Evolutionary conservation across 1,140 invertebrate species (phyloP), one percentile per base, ranked within the genome.

Genomic region (Hyphantria cunea): DNA sequence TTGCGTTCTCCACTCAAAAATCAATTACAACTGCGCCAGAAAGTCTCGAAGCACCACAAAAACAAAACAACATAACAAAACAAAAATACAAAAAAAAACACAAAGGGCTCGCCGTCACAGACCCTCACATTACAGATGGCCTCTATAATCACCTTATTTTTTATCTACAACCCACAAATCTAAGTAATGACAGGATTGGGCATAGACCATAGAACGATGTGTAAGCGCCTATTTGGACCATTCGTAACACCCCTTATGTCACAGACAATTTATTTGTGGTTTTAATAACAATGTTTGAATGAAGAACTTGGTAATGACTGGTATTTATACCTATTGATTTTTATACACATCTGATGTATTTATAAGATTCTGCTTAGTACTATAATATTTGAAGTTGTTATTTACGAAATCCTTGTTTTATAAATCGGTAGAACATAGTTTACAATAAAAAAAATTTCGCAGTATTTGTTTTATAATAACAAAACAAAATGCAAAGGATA

Each of bases 61-160:
- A 39, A 39, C 37, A 68, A 74, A 56, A 12, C 25, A 37, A 44
- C 64, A 69, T 44, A 71, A 59, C 51, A 68, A 58, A 70, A 54
- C 62, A 50, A 63, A 68, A 72, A 77, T 72, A 77, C 34, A 13
- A 66, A 70, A 69, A 62, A 71, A 66, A 62, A 73, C 68, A 79
- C 71, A 51, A 72, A 66, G 69, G 66, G 58, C 68, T 73, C 72
- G 70, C 74, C 74, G 72, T 25, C 17, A 25, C 73, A 69, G 62
- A 86, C 81, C 83, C 81, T 78, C 66, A 86, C 79, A 82, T 86
- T 84, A 84, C 78, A 64, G 70, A 13, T 10, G 56, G 58, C 60
- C 69, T 64, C 79, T 79, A 78, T 83, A 84, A 84, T 84, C 82
- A 84, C 69, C 78, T 80, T 74, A 66, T 83, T 82, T 86, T 82